Conservation (phyloP, 1,140 invertebrate genomes). For the Akabosia matsudoensis region DNA sequence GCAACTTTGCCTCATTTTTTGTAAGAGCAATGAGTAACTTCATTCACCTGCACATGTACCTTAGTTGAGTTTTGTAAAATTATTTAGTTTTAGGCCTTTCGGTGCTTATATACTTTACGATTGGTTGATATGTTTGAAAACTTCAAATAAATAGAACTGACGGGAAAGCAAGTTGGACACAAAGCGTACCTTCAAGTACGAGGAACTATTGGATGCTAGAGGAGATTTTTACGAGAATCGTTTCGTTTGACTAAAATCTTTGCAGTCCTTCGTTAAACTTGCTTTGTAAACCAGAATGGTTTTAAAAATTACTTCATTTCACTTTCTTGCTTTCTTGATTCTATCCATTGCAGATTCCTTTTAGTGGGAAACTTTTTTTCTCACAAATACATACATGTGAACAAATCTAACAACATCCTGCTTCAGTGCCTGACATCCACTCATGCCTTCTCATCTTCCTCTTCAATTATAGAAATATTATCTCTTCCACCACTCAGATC, state of each 20-base stretch:
- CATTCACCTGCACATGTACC: too few relatives aligned
- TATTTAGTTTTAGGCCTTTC: too few relatives aligned
- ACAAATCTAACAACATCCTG: too few relatives aligned
- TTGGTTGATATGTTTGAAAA: too few relatives aligned
- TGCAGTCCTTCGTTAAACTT: background rate
- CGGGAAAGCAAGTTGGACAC: background rate
- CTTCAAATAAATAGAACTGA: too few relatives aligned
- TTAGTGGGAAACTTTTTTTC: background rate
- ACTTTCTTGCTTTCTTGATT: background rate
- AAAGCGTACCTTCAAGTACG: background rate
- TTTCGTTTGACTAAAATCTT: background rate
- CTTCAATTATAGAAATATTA: background rate
- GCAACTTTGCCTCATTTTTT: too few relatives aligned
- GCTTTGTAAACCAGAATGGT: background rate
- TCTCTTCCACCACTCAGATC: slow-evolving; percentile 13
- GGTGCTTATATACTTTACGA: too few relatives aligned
- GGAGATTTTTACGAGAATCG: background rate
- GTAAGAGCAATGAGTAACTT: too few relatives aligned
- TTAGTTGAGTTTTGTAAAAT: too few relatives aligned
- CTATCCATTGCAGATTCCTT: background rate
- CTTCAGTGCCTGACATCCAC: too few relatives aligned
- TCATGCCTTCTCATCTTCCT: slow-evolving; percentile 2
- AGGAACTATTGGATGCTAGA: background rate
- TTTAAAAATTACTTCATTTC: background rate
- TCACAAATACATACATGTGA: background rate